A percentile compares a stretch with the other conserved stretches of the same genome.
Evolutionary conservation across 1,140 invertebrate genomes (phyloP).

Genomic region (Drosophila mojavensis): DNA sequence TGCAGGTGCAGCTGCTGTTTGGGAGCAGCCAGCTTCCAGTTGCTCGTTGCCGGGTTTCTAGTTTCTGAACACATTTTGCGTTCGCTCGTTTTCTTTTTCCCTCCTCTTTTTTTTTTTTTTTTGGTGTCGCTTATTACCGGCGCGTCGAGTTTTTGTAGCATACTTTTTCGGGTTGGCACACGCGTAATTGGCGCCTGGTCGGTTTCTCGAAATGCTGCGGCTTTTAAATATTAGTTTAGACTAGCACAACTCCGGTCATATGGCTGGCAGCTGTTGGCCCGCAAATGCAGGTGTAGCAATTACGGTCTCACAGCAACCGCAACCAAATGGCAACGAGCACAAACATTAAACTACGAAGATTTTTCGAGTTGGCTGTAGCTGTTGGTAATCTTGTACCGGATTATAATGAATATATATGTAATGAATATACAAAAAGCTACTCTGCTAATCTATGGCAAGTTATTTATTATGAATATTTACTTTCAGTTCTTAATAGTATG

Average conservation of each 20-base stretch:
- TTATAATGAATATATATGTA: background rate
- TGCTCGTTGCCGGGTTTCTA: background rate
- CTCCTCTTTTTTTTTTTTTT: slow-evolving; percentile 33
- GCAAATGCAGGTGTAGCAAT: slow-evolving; percentile 38
- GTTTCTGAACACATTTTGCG: background rate
- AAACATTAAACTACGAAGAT: slow-evolving; percentile 25
- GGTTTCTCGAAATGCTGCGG: slow-evolving; percentile 51
- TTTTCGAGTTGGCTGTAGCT: background rate
- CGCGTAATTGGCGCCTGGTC: slow-evolving; percentile 69
- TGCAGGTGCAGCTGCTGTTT: slow-evolving; percentile 3
- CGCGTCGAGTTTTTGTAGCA: slow-evolving; percentile 39
- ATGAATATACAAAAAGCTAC: background rate
- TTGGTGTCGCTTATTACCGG: slow-evolving; percentile 29
- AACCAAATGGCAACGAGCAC: slow-evolving; percentile 22
- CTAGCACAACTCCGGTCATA: slow-evolving; percentile 26
- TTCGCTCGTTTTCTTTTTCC: background rate
- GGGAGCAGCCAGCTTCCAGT: background rate
- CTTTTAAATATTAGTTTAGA: slow-evolving; percentile 62
- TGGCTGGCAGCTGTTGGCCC: slow-evolving; percentile 39
- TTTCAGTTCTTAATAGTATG: too few species aligned
- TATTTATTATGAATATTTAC: too few species aligned
- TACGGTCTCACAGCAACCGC: slow-evolving; percentile 19
- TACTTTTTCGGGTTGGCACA: slow-evolving; percentile 35
- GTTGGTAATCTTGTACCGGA: background rate
- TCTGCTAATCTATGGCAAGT: background rate